Evolutionary conservation across 2,797 vertebrate genomes (phyloP).

Genomic region (Alosa sapidissima): DNA sequence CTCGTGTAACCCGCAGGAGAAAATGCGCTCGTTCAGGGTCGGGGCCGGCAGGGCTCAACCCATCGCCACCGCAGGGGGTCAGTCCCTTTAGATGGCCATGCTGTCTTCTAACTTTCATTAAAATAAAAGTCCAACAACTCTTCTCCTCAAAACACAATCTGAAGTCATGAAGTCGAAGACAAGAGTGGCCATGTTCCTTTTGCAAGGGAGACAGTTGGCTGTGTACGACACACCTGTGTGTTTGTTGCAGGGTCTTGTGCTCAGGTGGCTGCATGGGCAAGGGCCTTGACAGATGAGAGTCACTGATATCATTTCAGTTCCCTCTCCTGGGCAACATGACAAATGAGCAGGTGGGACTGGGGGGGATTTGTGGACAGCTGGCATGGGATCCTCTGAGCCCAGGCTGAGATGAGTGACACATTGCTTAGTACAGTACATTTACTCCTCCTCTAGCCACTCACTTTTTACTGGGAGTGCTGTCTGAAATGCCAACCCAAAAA

Average conservation of each 20-base stretch:
- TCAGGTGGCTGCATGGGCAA: not conserved
- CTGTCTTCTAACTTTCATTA: not conserved
- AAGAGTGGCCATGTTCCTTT: not conserved
- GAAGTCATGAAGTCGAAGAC: not conserved
- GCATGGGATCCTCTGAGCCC: slow-evolving; percentile 54
- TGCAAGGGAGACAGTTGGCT: not conserved
- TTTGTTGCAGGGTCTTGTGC: not conserved
- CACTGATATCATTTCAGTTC: slow-evolving; percentile 46
- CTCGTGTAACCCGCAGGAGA: slow-evolving; percentile 58
- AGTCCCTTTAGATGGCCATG: not conserved
- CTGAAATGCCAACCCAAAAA: slow-evolving; percentile 61
- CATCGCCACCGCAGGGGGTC: slow-evolving; percentile 1
- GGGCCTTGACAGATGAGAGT: slow-evolving; percentile 15
- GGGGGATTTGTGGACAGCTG: slow-evolving; percentile 61
- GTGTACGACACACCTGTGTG: not conserved
- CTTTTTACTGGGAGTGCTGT: slow-evolving; percentile 60
- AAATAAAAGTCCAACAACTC: not conserved
- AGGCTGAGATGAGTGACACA: slow-evolving; percentile 59
- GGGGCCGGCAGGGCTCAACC: not conserved
- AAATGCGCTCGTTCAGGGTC: slow-evolving; percentile 36
- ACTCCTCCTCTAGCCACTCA: slow-evolving; percentile 57
- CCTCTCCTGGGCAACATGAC: slow-evolving; percentile 52
- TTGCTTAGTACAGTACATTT: slow-evolving; percentile 50
- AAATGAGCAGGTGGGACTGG: slow-evolving; percentile 57
- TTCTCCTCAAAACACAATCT: not conserved